Evolutionary conservation across 2,113 vertebrate genomes (phyloP), one percentile per base, ranked within the genome.

Genomic region (Myodes glareolus): DNA sequence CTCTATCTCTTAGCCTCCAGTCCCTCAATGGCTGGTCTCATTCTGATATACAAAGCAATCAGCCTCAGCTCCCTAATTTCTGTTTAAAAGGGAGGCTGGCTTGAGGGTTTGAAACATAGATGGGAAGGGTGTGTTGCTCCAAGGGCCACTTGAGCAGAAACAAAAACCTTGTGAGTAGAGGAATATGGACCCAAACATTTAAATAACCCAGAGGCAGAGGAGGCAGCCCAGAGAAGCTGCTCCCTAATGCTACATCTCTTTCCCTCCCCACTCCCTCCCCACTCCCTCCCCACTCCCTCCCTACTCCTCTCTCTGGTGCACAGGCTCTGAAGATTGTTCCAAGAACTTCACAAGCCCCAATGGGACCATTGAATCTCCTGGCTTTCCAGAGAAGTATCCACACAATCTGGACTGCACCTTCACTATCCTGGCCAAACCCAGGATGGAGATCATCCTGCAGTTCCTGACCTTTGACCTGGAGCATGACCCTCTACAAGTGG

Each of bases 301-400:
- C 89, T 97, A 89, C 11, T 67, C 23, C 14, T 95, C 90, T 97
- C 87, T 97, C 82, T n/a, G 91, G 47, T 75, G 72, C 76, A 29
- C 98, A 99, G 99, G 99, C 94, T 99, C 99, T 0, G 99, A 99
- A 98, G 99, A 99, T 97, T 99, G 99, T 97, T 99, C 99, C 29
- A 99, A 99, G 93, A 99, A 99, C 98, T 99, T 99, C 98, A 99
- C 99, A 67, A 99, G 98, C 95, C 98, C 98, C 90, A 98, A 99
- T 0, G 99, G 99, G 33, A 99, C 99, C 94, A 99, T 99, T 1
- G 99, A 99, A 97, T 99, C 99, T 19, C 99, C 99, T 0, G 99
- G 99, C 36, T 99, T 99, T 97, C 99, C 99, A 0, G 99, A 99
- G 98, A 99, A 99, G 97, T 99, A 99, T 97, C 99, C 99, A 27